phyloP scores from a whole-genome alignment of 1,140 invertebrate species.

The Pararge aegeria region DNA sequence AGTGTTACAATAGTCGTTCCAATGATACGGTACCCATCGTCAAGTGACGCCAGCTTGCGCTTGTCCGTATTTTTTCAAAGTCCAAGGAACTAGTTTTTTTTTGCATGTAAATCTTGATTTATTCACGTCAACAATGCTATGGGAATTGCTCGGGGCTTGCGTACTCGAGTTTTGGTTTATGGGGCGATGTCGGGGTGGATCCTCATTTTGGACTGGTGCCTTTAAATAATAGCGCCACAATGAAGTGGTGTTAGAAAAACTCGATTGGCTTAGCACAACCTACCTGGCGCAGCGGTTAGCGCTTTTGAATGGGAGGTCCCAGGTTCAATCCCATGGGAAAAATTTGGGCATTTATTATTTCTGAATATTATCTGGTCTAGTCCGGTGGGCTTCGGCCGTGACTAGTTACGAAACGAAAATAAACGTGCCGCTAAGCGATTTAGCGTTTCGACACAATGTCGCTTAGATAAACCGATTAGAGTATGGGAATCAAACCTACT shows the following conservation, averaged over 20 bases:
- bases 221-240: conserved; percentile 41
- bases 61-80: conserved; percentile 32
- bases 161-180: conserved; percentile 20
- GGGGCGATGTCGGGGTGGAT: conserved; percentile 15
- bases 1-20: too few species aligned
- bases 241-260: conserved; percentile 41
- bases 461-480: too few species aligned
- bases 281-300: too few species aligned
- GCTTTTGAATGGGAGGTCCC: too few species aligned
- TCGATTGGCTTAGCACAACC: conserved; percentile 12
- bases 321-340: too few species aligned
- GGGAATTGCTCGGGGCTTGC: conserved; percentile 49
- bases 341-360: too few species aligned
- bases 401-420: too few species aligned
- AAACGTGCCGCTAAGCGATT: too few species aligned
- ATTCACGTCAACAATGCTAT: conserved; percentile 68
- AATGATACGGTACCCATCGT: conserved; percentile 21
- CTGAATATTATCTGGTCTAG: too few species aligned
- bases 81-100: conserved; percentile 58
- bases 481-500: too few species aligned
- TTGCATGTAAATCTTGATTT: conserved; percentile 68
- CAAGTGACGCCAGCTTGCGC: not conserved
- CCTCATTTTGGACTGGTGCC: conserved; percentile 36
- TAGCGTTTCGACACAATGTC: too few species aligned
- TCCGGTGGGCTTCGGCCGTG: too few species aligned